A percentile compares a stretch with the other conserved stretches of the same genome.
Evolutionary conservation across 2,113 vertebrate genomes (phyloP).

Genomic region (Choloepus hoffmanni): DNA sequence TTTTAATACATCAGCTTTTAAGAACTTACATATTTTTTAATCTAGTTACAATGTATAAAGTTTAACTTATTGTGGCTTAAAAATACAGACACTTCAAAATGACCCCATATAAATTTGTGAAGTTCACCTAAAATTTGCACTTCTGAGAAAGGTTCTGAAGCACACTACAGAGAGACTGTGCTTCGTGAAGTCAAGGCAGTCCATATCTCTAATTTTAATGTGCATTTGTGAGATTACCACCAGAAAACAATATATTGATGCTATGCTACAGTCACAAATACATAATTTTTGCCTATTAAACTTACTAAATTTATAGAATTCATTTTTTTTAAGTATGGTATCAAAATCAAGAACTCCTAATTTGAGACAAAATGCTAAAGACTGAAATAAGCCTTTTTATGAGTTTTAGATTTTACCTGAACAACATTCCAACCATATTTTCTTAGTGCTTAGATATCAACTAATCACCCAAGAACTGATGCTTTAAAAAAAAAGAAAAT

Average conservation of each 20-base stretch:
- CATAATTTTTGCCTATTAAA: not conserved
- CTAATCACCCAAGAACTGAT: not conserved
- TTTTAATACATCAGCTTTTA: not conserved
- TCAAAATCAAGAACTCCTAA: constrained; percentile 40
- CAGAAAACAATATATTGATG: not conserved
- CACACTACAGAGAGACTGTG: not conserved
- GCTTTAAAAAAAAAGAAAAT: not conserved
- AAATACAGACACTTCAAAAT: constrained; percentile 36
- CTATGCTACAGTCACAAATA: not conserved
- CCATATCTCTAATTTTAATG: not conserved
- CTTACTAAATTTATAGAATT: constrained; percentile 19
- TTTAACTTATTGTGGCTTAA: constrained; percentile 22
- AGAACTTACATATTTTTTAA: not conserved
- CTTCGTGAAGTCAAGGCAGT: not conserved
- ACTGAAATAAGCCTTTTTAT: not conserved
- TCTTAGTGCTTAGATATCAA: constrained; percentile 44
- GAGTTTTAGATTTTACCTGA: constrained; percentile 38
- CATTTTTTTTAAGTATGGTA: not conserved
- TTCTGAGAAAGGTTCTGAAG: constrained; percentile 15
- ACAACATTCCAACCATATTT: constrained; percentile 32
- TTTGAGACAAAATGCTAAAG: constrained; percentile 17
- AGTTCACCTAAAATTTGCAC: constrained; percentile 26
- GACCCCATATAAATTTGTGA: not conserved
- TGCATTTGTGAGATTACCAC: not conserved
- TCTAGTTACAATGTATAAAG: constrained; percentile 19